Percentiles rank a stretch among this genome's conserved stretches.
These are phyloP conservation scores for Paracanthobrama guichenoti DNA, from an alignment of 2,113 vertebrate species.

Conservation along the genomic window DNA sequence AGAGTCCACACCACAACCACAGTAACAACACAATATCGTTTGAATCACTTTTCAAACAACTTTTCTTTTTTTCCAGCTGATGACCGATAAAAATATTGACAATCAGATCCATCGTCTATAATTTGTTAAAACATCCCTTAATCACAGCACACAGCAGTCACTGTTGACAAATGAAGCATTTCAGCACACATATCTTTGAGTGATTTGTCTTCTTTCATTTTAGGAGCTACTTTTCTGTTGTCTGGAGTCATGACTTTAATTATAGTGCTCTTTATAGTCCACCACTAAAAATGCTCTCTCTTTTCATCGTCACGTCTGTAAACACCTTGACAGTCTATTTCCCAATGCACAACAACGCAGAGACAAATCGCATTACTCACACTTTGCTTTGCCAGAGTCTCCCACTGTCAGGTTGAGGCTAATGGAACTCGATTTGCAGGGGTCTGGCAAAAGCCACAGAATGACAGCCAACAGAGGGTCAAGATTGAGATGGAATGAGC, in stretches of 20 bases:
- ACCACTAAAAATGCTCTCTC: background rate
- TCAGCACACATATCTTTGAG: background rate
- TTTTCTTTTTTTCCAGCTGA: no score
- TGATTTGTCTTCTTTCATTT: background rate
- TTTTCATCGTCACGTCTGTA: conserved; percentile 12
- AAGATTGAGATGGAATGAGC: conserved; percentile 6
- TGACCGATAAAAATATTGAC: no score
- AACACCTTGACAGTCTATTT: conserved; percentile 42
- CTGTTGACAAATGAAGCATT: background rate
- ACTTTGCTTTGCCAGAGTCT: conserved; percentile 35
- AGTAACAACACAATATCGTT: no score
- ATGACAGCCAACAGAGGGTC: conserved; percentile 41
- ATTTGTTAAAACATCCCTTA: no score
- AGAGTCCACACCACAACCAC: no score
- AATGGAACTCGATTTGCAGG: conserved; percentile 29
- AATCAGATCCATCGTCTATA: no score
- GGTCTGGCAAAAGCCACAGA: conserved; percentile 32
- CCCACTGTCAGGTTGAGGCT: conserved; percentile 34
- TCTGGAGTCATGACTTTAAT: background rate
- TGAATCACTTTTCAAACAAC: no score
- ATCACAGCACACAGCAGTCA: background rate
- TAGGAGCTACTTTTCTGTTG: background rate
- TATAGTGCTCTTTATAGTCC: background rate
- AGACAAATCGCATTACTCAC: conserved; percentile 40
- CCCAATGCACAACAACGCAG: conserved; percentile 13